phyloP scores from a whole-genome alignment of 2,113 vertebrate genomes.

The Bettongia penicillata region DNA sequence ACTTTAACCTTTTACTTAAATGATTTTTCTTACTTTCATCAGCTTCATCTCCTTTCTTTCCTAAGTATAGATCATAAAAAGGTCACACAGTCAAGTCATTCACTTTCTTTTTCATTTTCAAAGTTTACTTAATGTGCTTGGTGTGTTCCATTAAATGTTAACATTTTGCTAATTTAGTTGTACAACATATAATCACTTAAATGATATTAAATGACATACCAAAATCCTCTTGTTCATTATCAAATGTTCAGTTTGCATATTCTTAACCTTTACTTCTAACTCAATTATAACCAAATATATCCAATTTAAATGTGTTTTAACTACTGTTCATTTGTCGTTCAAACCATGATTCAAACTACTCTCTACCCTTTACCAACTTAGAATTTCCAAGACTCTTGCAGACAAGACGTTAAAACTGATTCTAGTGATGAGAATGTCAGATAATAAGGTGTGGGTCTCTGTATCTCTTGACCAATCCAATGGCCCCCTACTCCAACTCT shows the following conservation, averaged over 20 bases:
- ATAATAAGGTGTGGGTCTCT: neutral
- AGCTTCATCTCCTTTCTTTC: accelerated
- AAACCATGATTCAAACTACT: accelerated
- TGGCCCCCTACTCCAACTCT: neutral
- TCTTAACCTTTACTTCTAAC: accelerated
- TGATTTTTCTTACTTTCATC: neutral
- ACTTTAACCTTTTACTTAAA: neutral
- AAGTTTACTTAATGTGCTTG: neutral
- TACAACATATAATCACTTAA: neutral
- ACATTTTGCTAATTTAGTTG: neutral
- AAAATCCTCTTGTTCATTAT: neutral
- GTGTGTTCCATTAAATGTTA: accelerated
- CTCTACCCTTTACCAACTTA: accelerated
- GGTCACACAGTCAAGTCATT: neutral
- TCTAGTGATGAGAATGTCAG: accelerated
- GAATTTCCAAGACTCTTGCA: neutral
- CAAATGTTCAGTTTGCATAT: too few relatives aligned
- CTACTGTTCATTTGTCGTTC: neutral
- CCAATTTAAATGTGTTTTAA: neutral
- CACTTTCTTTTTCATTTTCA: neutral
- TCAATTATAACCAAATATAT: neutral
- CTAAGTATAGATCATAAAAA: neutral
- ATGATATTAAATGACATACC: neutral
- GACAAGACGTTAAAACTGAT: neutral
- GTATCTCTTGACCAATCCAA: neutral